phyloP scores from a whole-genome alignment of 1,140 invertebrate species.

The Laupala kohalensis region DNA sequence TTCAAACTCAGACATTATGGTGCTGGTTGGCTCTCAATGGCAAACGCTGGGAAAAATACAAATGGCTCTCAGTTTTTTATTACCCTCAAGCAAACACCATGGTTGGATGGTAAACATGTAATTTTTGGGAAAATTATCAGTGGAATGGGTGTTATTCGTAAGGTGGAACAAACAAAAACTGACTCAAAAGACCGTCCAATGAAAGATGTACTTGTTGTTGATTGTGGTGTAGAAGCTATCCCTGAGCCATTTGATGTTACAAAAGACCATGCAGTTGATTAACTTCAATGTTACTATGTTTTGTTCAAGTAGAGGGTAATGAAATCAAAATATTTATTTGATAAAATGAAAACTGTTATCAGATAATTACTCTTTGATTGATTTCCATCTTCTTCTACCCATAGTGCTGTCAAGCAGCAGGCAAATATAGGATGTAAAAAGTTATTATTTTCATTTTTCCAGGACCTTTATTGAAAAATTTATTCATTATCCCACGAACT shows the following conservation, averaged over 20 bases:
- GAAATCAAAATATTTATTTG: no score
- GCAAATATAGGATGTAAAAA: no score
- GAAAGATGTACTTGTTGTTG: conserved; percentile 65
- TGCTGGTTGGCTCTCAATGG: conserved; percentile 92
- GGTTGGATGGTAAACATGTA: conserved; percentile 92
- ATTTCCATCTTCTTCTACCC: no score
- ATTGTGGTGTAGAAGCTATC: conserved; percentile 54
- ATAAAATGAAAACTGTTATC: no score
- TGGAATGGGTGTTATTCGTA: conserved; percentile 79
- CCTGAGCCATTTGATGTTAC: conserved; percentile 63
- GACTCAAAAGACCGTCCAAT: conserved; percentile 61
- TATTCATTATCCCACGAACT: no score
- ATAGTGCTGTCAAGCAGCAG: no score
- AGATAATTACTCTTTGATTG: no score
- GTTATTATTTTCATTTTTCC: no score
- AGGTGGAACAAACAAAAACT: conserved; percentile 66
- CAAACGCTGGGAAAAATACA: conserved; percentile 89
- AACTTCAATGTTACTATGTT: no score
- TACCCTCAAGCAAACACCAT: conserved; percentile 76
- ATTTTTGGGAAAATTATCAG: conserved; percentile 91
- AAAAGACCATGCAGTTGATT: conserved; percentile 65
- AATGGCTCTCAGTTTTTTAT: conserved; percentile 99
- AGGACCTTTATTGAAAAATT: no score
- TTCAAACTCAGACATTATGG: conserved; percentile 96
- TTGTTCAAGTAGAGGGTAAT: no score